Conservation (phyloP, 2,797 vertebrate genomes). For the Schizopygopsis pylzovi region DNA sequence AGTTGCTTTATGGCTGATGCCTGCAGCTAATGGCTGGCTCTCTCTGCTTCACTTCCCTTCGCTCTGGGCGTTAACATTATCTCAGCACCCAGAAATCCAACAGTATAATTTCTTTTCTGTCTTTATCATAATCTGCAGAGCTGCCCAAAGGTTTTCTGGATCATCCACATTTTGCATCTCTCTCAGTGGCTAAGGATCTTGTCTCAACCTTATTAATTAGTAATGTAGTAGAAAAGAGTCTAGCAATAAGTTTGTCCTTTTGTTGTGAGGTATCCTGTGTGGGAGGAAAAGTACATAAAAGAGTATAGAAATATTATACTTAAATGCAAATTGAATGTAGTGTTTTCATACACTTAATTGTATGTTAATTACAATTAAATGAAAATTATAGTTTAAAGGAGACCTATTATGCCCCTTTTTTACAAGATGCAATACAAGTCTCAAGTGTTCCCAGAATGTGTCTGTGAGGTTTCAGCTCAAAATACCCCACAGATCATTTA, state of each 20-base stretch:
- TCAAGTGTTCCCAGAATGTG: neutral
- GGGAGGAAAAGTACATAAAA: neutral
- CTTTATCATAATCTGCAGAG: neutral
- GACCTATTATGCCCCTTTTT: neutral
- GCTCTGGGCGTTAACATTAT: conserved; percentile 18
- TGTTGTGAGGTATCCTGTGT: neutral
- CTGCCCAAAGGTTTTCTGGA: neutral
- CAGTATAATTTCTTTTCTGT: conserved; percentile 8
- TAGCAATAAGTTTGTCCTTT: neutral
- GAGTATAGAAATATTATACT: neutral
- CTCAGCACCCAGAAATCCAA: conserved; percentile 38
- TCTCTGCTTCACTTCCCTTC: neutral
- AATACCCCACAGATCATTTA: neutral
- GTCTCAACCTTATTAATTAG: neutral
- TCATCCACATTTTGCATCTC: conserved; percentile 1
- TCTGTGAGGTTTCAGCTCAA: neutral
- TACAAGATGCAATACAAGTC: neutral
- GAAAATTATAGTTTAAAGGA: neutral
- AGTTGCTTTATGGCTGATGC: conserved; percentile 35
- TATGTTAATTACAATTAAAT: neutral
- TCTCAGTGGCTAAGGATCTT: neutral
- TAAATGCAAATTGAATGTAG: neutral
- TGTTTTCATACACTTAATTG: neutral
- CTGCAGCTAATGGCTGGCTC: neutral
- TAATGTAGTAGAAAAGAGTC: neutral